Conservation (phyloP, 2,797 vertebrate species). For the Nothura maculosa region DNA sequence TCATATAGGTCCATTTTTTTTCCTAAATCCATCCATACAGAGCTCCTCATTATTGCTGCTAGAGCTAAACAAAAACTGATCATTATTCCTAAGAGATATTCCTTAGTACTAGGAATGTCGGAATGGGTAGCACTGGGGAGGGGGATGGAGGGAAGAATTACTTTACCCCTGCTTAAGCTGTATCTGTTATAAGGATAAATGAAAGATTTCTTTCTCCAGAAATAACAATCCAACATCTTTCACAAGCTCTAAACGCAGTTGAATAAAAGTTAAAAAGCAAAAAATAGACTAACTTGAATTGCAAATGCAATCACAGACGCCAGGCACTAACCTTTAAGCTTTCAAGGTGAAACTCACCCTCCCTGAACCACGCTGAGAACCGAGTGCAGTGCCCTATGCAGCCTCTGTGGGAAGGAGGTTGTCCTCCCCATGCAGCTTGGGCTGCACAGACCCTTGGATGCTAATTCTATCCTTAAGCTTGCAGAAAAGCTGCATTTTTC, state of each 20-base stretch:
- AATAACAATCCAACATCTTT: conserved; percentile 47
- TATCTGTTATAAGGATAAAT: conserved; percentile 25
- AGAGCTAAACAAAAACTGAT: not conserved
- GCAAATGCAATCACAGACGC: conserved; percentile 69
- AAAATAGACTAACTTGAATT: conserved; percentile 72
- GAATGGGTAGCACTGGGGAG: not conserved
- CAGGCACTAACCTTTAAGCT: conserved; percentile 48
- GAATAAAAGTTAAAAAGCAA: conserved; percentile 65
- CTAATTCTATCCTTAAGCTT: not conserved
- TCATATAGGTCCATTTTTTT: not conserved
- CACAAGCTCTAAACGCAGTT: conserved; percentile 32
- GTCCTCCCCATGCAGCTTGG: not conserved
- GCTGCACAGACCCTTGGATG: not conserved
- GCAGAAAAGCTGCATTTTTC: not conserved
- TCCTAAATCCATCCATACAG: not conserved
- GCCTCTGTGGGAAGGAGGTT: conserved; percentile 5
- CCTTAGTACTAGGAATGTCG: not conserved
- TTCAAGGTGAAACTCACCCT: conserved; percentile 66
- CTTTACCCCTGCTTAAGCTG: not conserved
- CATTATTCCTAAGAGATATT: not conserved
- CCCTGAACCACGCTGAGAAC: conserved; percentile 29
- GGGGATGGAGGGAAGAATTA: not conserved
- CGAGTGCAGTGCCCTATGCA: not conserved
- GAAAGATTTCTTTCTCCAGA: conserved; percentile 25
- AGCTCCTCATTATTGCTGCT: not conserved